Conservation (phyloP, 2,888 invertebrate species). For the Hoplodrina ambigua region DNA sequence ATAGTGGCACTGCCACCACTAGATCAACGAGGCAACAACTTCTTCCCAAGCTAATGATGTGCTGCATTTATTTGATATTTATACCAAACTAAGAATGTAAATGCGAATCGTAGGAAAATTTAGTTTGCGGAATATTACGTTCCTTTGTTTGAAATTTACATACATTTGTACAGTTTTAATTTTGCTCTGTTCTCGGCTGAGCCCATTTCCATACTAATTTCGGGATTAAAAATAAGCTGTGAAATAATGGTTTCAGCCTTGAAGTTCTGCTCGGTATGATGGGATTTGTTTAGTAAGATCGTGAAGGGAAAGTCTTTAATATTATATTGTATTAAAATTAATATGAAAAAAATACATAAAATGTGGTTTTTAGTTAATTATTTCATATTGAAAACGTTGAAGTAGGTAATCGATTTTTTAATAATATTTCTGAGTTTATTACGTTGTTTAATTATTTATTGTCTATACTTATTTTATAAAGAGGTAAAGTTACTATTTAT, state of each 20-base stretch:
- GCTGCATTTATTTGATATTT: constrained; percentile 37
- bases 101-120: constrained; percentile 31
- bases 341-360: too few species aligned
- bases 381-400: too few species aligned
- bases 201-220: constrained; percentile 56
- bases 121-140: constrained; percentile 42
- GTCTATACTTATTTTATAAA: too few species aligned
- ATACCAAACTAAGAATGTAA: constrained; percentile 42
- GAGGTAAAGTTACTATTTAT: too few species aligned
- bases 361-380: too few species aligned
- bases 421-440: too few species aligned
- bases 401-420: too few species aligned
- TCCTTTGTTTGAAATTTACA: constrained; percentile 55
- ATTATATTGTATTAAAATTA: not conserved
- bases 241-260: constrained; percentile 34
- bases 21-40: too few species aligned
- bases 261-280: constrained; percentile 3
- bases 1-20: too few species aligned
- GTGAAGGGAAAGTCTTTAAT: not conserved
- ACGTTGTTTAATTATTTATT: too few species aligned
- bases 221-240: constrained; percentile 46
- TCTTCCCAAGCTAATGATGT: constrained; percentile 1
- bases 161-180: constrained; percentile 57
- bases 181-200: constrained; percentile 42
- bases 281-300: constrained; percentile 12